Conservation (phyloP, 2,797 vertebrate species). For the Urosaurus nigricauda region DNA sequence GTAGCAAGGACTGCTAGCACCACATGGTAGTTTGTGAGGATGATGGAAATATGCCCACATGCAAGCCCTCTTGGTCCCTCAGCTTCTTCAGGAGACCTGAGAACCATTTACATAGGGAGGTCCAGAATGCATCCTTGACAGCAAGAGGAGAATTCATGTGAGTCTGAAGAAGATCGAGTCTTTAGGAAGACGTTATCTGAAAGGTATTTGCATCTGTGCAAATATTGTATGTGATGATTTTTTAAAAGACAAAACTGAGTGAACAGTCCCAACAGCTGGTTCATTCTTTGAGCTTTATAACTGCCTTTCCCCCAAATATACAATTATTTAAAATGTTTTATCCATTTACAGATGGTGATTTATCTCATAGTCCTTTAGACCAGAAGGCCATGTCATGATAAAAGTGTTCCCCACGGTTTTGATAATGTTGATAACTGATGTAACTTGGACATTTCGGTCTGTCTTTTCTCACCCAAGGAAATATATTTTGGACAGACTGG, state of each 20-base stretch:
- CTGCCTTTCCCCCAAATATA: too few relatives aligned
- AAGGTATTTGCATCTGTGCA: not conserved
- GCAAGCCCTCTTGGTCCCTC: too few relatives aligned
- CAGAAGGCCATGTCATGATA: not conserved
- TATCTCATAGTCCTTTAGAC: not conserved
- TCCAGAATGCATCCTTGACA: too few relatives aligned
- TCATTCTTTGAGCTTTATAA: not conserved
- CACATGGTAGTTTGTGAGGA: too few relatives aligned
- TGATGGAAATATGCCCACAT: too few relatives aligned
- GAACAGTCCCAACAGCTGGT: not conserved
- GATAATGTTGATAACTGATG: not conserved
- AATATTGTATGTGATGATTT: too few relatives aligned
- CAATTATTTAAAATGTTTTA: not conserved
- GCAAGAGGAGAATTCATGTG: too few relatives aligned
- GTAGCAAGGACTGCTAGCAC: too few relatives aligned
- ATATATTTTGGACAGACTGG: not conserved
- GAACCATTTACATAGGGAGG: too few relatives aligned
- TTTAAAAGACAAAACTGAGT: too few relatives aligned
- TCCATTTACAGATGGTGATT: not conserved
- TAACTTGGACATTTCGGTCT: not conserved
- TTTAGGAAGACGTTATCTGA: not conserved
- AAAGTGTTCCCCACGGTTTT: not conserved
- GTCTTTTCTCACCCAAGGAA: conserved; percentile 5
- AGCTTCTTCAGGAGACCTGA: too few relatives aligned
- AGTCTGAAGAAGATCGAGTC: too few relatives aligned